Percentiles rank a stretch among this genome's conserved stretches.
These are phyloP conservation scores for Campoplex nolae DNA, from an alignment of 2,888 invertebrate genomes.

Conservation along the genomic window DNA sequence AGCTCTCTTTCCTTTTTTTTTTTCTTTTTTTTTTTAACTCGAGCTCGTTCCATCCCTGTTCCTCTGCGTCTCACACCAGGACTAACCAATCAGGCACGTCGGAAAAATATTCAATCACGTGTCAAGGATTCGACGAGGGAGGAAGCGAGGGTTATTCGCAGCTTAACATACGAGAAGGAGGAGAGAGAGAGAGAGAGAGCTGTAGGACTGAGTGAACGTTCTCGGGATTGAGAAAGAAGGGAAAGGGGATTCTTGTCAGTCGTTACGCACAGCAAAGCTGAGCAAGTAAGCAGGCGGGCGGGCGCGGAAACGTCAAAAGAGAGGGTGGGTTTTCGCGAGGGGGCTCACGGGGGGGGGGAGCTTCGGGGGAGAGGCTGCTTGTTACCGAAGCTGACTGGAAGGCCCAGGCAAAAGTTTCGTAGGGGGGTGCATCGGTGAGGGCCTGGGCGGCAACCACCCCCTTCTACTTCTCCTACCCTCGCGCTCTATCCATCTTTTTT, in stretches of 20 bases:
- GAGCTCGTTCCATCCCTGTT: conserved; percentile 63
- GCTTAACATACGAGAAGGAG: conserved; percentile 47
- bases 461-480: conserved; percentile 42
- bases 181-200: conserved; percentile 52
- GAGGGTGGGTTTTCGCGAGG: conserved; percentile 61
- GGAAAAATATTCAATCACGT: conserved; percentile 84
- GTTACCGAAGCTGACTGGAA: conserved; percentile 65
- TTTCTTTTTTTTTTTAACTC: conserved; percentile 16
- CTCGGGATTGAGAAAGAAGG: conserved; percentile 55
- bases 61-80: conserved; percentile 76
- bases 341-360: conserved; percentile 13
- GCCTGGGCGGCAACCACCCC: conserved; percentile 67
- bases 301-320: conserved; percentile 62
- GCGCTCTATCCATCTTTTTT: conserved; percentile 46
- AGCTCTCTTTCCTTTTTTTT: conserved; percentile 45
- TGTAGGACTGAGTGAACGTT: conserved; percentile 27
- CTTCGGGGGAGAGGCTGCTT: conserved; percentile 47
- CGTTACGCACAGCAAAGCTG: conserved; percentile 22
- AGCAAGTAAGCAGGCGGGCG: conserved; percentile 64
- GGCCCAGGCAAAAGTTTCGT: conserved; percentile 64
- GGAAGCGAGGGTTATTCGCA: conserved; percentile 68
- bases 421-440: conserved; percentile 57
- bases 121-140: conserved; percentile 80
- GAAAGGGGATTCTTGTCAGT: conserved; percentile 66
- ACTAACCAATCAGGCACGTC: conserved; percentile 83